These are phyloP conservation scores for Cryptus armator DNA, from an alignment of 2,888 invertebrate genomes.

Conservation along the genomic window DNA sequence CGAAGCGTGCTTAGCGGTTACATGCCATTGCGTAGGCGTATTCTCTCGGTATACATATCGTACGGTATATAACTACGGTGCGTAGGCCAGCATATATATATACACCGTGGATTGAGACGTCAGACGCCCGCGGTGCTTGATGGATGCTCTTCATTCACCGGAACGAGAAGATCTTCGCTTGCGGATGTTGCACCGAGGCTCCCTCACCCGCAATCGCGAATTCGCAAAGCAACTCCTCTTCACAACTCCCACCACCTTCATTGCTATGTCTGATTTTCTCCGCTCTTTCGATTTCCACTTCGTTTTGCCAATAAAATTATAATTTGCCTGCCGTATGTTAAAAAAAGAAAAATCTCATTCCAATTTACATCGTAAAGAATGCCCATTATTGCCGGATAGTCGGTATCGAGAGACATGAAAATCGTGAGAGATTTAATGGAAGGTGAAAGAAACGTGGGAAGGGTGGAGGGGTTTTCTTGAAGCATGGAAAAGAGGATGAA, in stretches of 20 bases:
- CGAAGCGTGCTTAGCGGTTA: slow-evolving; percentile 65
- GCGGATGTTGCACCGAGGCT: slow-evolving; percentile 75
- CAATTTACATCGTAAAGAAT: slow-evolving; percentile 4
- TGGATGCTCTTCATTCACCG: slow-evolving; percentile 83
- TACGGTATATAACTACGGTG: slow-evolving; percentile 60
- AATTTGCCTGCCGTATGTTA: background rate
- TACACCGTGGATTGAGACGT: slow-evolving; percentile 84
- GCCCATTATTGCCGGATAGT: background rate
- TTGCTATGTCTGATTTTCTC: background rate
- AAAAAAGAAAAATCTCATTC: background rate
- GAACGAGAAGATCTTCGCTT: slow-evolving; percentile 81
- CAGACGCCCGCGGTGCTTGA: slow-evolving; percentile 84
- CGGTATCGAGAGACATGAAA: slow-evolving; percentile 27
- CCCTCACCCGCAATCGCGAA: slow-evolving; percentile 42
- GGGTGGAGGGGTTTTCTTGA: slow-evolving; percentile 40
- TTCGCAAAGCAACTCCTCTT: slow-evolving; percentile 33
- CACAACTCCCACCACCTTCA: slow-evolving; percentile 11
- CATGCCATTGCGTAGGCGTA: slow-evolving; percentile 68
- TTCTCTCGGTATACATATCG: slow-evolving; percentile 53
- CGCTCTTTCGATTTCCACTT: background rate
- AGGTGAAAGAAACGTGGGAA: slow-evolving; percentile 10
- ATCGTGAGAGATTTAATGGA: slow-evolving; percentile 14
- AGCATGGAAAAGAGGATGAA: slow-evolving; percentile 45
- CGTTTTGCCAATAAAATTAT: slow-evolving; percentile 5
- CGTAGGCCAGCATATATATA: slow-evolving; percentile 60